Conservation (phyloP, 2,888 invertebrate species). For the Labia minor region DNA sequence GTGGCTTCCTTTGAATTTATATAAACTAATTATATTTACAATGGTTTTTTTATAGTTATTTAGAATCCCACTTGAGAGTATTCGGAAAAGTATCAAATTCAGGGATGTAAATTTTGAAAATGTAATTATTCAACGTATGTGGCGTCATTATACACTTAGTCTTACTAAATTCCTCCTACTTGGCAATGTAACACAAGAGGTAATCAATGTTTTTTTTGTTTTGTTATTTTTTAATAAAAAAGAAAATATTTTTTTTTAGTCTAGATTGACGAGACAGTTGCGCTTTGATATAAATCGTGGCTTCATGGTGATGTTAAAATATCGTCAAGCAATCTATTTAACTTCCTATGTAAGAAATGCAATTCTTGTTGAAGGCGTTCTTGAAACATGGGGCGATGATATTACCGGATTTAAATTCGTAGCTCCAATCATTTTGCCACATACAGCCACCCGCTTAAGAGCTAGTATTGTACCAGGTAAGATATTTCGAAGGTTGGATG, state of each 20-base stretch:
- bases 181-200: background rate
- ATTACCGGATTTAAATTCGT: background rate
- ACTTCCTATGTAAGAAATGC: background rate
- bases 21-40: too few relatives aligned
- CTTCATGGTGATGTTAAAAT: background rate
- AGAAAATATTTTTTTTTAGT: background rate
- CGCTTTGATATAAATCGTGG: background rate
- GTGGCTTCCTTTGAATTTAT: too few relatives aligned
- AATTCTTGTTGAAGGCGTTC: background rate
- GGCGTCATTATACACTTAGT: background rate
- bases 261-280: background rate
- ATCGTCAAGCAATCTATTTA: background rate
- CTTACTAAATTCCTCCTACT: background rate
- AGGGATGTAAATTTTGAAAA: background rate
- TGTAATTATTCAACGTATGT: background rate
- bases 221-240: too few relatives aligned
- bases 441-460: background rate
- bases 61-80: background rate
- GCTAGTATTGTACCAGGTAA: background rate
- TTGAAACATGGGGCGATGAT: slow-evolving; percentile 1
- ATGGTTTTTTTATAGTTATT: background rate
- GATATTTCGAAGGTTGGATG: too few relatives aligned
- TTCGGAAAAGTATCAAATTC: background rate
- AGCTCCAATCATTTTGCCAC: background rate
- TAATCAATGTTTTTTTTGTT: background rate